Evolutionary conservation across 2,797 vertebrate genomes (phyloP), one percentile per base, ranked within the genome.

Genomic region (Notolabrus celidotus): DNA sequence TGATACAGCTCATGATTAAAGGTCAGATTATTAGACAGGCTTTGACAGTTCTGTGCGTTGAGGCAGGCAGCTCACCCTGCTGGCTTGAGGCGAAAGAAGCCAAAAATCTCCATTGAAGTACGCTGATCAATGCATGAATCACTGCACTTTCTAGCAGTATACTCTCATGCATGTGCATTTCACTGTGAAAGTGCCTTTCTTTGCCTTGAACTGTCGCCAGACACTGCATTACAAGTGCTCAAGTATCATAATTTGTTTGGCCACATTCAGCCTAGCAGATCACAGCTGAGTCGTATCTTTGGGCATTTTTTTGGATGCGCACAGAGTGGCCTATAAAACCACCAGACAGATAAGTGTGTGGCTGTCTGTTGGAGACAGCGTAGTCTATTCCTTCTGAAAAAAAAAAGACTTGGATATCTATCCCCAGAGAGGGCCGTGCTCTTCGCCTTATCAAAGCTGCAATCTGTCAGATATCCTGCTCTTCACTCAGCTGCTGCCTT

Each of bases 381-480:
- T 42, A 46, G 62, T 72, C 51, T 79, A 41, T 77, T 85, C 75
- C 50, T 47, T 77, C 74, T 86, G 60, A 78, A 79, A 49, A 62
- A 68, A 80, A 82, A 59, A 57, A 67, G 52, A 57, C 66, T 62
- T 56, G 7, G 64, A 53, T 67, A 58, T 76, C 58, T 77, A 61
- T 67, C 57, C 72, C 42, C 39, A 53, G 60, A 74, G 75, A 86
- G 23, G 25, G 51, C 38, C 39, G 23, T 33, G 49, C 58, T 72
- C 56, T 89, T 86, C 62, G 61, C 43, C 29, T 70, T 79, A 86
- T 86, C 77, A 85, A 84, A 86, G 77, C 56, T 49, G 55, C 65
- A 79, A 81, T 91, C 85, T 71, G 78, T 85, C 80, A 85, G 62
- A 70, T 77, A 78, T 49, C 73, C 51, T 73, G 55, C 75, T 75